Conservation (phyloP, 2,888 invertebrate genomes). For the Lamproptera curius region DNA sequence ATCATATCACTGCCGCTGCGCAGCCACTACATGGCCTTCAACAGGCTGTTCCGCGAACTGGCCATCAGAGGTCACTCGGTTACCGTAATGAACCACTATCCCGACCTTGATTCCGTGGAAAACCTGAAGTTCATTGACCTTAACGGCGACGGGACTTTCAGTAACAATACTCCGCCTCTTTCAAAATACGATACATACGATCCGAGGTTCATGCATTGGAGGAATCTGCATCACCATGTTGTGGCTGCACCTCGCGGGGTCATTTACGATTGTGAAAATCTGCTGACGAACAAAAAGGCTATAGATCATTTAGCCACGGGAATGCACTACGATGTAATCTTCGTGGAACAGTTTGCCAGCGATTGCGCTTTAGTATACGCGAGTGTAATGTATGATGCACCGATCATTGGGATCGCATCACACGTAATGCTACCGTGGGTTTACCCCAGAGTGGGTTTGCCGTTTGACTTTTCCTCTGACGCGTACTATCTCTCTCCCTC, state of each 20-base stretch:
- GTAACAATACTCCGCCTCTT: slow-evolving; percentile 26
- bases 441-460: slow-evolving; percentile 61
- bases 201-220: slow-evolving; percentile 26
- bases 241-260: slow-evolving; percentile 25
- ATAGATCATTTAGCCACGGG: slow-evolving; percentile 36
- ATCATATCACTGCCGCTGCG: slow-evolving; percentile 78
- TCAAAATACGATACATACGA: slow-evolving; percentile 33
- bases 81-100: slow-evolving; percentile 80
- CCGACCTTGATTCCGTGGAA: slow-evolving; percentile 50
- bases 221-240: slow-evolving; percentile 38
- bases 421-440: slow-evolving; percentile 69
- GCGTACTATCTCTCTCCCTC: slow-evolving; percentile 59
- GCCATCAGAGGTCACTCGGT: slow-evolving; percentile 79
- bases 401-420: slow-evolving; percentile 74
- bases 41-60: slow-evolving; percentile 75
- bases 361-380: slow-evolving; percentile 63
- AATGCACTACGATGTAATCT: slow-evolving; percentile 59
- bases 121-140: slow-evolving; percentile 78
- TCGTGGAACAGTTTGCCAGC: slow-evolving; percentile 66
- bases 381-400: slow-evolving; percentile 52
- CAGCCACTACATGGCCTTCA: slow-evolving; percentile 82
- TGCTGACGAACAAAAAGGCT: slow-evolving; percentile 44
- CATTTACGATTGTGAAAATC: slow-evolving; percentile 41
- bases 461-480: slow-evolving; percentile 67
- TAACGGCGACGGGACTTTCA: slow-evolving; percentile 25